Evolutionary conservation across 2,888 invertebrate species (phyloP).

Genomic region (Keiferia lycopersicella): DNA sequence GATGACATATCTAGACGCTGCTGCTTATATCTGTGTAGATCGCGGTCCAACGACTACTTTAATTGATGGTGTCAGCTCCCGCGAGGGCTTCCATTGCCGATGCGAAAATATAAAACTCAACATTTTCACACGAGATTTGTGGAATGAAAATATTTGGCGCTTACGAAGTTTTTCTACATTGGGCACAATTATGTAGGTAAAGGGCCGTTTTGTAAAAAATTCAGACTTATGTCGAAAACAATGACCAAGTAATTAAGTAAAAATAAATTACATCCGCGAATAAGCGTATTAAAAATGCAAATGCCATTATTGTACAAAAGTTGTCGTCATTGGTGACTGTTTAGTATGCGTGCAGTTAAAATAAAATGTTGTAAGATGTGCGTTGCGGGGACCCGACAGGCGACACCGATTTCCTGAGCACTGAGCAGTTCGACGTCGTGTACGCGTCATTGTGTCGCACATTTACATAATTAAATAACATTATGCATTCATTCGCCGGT

Average conservation of each 20-base stretch:
- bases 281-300: slow-evolving; percentile 3
- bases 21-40: background rate
- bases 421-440: slow-evolving; percentile 59
- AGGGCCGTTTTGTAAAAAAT: background rate
- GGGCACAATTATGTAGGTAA: no score
- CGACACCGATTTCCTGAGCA: slow-evolving; percentile 67
- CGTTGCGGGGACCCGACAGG: background rate
- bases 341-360: slow-evolving; percentile 16
- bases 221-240: background rate
- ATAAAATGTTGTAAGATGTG: slow-evolving; percentile 2
- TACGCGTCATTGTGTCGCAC: slow-evolving; percentile 58
- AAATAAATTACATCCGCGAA: slow-evolving; percentile 4
- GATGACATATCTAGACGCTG: background rate
- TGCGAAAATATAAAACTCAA: background rate
- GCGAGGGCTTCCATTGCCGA: background rate
- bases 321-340: slow-evolving; percentile 6
- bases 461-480: slow-evolving; percentile 77
- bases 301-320: slow-evolving; percentile 4
- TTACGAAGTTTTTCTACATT: background rate
- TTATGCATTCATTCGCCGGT: slow-evolving; percentile 72
- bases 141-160: background rate
- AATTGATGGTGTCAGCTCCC: slow-evolving; percentile 1
- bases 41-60: slow-evolving; percentile 5
- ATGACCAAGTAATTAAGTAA: background rate
- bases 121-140: no score